A percentile compares a stretch with the other conserved stretches of the same genome.
phyloP scores from a whole-genome alignment of 1,140 invertebrate species.

The Drosophila pseudoananassae region DNA sequence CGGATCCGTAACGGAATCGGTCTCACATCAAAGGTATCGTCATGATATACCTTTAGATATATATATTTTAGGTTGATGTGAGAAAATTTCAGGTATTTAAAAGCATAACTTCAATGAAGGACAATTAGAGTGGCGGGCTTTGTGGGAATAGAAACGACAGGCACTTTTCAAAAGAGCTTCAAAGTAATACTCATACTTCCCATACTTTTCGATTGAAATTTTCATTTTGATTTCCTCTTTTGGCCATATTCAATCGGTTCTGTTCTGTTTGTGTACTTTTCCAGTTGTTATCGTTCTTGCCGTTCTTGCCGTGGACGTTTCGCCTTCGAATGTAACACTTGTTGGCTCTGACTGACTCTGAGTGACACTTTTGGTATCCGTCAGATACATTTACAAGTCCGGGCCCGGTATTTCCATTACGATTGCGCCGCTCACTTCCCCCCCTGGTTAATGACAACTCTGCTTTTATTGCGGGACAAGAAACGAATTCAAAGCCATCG shows the following conservation, averaged over 20 bases:
- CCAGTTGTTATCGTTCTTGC: conserved; percentile 32
- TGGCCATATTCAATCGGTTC: conserved; percentile 24
- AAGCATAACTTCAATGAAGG: conserved; percentile 3
- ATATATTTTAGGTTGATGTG: conserved; percentile 5
- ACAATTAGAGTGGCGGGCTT: neutral
- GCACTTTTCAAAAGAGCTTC: neutral
- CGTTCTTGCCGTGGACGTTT: conserved; percentile 35
- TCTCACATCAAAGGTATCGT: conserved; percentile 34
- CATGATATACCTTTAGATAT: conserved; percentile 21
- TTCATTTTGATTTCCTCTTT: conserved; percentile 26
- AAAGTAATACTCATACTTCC: conserved; percentile 1
- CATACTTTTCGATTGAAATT: conserved; percentile 23
- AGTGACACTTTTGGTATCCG: conserved; percentile 41
- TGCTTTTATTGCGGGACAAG: conserved; percentile 55
- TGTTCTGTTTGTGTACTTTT: conserved; percentile 13
- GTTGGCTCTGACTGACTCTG: conserved; percentile 14
- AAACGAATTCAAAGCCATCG: conserved; percentile 38
- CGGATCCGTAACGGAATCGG: conserved; percentile 42
- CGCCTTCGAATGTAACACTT: conserved; percentile 44
- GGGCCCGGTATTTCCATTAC: conserved; percentile 34
- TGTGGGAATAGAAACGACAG: neutral
- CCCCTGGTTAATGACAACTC: conserved; percentile 58
- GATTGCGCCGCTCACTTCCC: conserved; percentile 26
- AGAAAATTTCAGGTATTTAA: conserved; percentile 5
- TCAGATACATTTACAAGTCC: conserved; percentile 43